Percentiles rank a stretch among this genome's conserved stretches.
Evolutionary conservation across 2,113 vertebrate species (phyloP).

Genomic region (Alosa alosa): DNA sequence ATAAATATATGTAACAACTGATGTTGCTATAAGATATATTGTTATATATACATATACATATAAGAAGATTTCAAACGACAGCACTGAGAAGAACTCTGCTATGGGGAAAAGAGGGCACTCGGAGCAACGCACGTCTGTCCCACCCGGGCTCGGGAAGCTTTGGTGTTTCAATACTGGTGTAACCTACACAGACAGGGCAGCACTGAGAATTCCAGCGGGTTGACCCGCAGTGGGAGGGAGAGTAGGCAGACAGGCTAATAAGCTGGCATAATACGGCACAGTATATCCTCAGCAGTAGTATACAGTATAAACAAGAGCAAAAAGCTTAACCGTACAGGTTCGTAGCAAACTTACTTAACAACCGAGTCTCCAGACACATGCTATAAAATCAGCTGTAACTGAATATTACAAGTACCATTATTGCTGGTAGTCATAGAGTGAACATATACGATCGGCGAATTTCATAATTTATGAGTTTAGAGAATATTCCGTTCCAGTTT

Average conservation of each 20-base stretch:
- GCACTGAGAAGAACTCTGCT: conserved; percentile 31
- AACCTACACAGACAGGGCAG: neutral
- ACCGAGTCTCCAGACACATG: conserved; percentile 21
- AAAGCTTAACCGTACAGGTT: conserved; percentile 36
- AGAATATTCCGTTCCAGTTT: neutral
- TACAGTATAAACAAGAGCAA: conserved; percentile 16
- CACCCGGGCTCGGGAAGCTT: neutral
- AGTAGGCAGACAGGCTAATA: conserved; percentile 23
- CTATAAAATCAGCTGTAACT: conserved; percentile 27
- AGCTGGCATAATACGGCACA: conserved; percentile 4
- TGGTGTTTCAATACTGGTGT: neutral
- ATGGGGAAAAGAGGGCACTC: neutral
- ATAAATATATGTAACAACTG: no score
- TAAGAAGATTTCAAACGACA: conserved; percentile 22
- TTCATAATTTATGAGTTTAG: neutral
- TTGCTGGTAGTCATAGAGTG: conserved; percentile 6
- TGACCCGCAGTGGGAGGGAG: conserved; percentile 4
- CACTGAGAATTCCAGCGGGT: neutral
- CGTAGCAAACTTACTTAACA: conserved; percentile 33
- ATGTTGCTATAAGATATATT: no score
- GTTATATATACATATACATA: conserved; percentile 8
- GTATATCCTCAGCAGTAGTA: conserved; percentile 32
- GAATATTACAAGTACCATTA: neutral
- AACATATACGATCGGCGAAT: conserved; percentile 10
- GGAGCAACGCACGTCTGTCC: neutral